phyloP scores from a whole-genome alignment of 2,797 vertebrate genomes.

The Anniella stebbinsi region DNA sequence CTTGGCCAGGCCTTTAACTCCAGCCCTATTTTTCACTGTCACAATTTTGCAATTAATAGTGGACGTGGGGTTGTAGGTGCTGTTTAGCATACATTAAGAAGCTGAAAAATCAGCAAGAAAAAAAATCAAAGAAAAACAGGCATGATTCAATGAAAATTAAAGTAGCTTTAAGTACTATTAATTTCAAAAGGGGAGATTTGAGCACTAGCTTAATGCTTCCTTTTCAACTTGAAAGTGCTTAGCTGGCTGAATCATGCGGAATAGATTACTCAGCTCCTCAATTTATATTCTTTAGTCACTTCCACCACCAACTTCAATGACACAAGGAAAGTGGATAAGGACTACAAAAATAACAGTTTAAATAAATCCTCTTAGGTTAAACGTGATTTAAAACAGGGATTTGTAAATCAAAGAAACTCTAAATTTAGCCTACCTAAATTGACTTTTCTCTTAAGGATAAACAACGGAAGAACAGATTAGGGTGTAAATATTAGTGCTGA shows the following conservation, averaged over 20 bases:
- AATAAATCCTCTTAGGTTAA: background rate
- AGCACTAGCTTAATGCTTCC: background rate
- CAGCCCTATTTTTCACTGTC: background rate
- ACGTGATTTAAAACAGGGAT: background rate
- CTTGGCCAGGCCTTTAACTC: background rate
- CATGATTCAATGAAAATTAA: background rate
- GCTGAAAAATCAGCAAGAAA: too few relatives aligned
- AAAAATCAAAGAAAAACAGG: background rate
- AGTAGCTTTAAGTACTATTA: background rate
- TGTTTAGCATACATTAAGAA: too few relatives aligned
- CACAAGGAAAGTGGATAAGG: too few relatives aligned
- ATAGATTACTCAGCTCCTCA: too few relatives aligned
- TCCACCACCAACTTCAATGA: too few relatives aligned
- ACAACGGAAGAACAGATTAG: background rate
- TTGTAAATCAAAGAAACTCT: slow-evolving; percentile 22
- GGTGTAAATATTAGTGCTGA: background rate
- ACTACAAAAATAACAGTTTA: background rate
- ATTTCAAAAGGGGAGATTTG: background rate
- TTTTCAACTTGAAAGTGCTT: background rate
- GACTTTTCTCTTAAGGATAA: slow-evolving; percentile 2
- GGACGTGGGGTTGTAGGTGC: too few relatives aligned
- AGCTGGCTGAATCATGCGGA: too few relatives aligned
- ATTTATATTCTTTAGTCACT: too few relatives aligned
- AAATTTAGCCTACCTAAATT: background rate
- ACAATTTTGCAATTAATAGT: background rate